Conservation (phyloP, 2,888 invertebrate species). For the Clanis bilineata region DNA sequence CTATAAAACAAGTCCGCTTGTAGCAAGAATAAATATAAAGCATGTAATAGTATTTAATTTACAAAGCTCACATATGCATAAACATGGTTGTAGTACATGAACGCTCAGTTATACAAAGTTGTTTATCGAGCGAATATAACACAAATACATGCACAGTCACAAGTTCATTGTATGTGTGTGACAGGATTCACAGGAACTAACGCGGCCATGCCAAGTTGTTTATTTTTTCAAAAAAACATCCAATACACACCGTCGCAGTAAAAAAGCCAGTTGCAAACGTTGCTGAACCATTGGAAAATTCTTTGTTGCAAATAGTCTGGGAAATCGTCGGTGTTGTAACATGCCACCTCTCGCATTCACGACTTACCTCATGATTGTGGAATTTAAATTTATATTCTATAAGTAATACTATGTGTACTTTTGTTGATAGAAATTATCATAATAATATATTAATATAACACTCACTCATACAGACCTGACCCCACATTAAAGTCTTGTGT, state of each 20-base stretch:
- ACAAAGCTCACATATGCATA: not conserved
- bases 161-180: conserved; percentile 35
- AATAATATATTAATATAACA: too few species aligned
- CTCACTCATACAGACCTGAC: too few species aligned
- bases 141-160: conserved; percentile 16
- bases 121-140: conserved; percentile 1
- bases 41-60: conserved; percentile 5
- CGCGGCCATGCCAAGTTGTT: conserved; percentile 32
- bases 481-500: too few species aligned
- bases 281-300: conserved; percentile 41
- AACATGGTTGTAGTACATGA: not conserved
- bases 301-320: not conserved
- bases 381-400: too few species aligned
- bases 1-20: not conserved
- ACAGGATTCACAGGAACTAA: conserved; percentile 30
- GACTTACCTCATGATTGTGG: too few species aligned
- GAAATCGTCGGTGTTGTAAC: not conserved
- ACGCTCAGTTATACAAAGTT: conserved; percentile 12
- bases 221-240: conserved; percentile 38
- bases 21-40: conserved; percentile 6
- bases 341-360: too few species aligned
- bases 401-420: too few species aligned
- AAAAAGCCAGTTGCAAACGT: conserved; percentile 14
- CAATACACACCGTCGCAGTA: conserved; percentile 41
- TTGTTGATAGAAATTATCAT: too few species aligned